phyloP scores from a whole-genome alignment of 2,888 invertebrate genomes.

The Ceraclea dissimilis region DNA sequence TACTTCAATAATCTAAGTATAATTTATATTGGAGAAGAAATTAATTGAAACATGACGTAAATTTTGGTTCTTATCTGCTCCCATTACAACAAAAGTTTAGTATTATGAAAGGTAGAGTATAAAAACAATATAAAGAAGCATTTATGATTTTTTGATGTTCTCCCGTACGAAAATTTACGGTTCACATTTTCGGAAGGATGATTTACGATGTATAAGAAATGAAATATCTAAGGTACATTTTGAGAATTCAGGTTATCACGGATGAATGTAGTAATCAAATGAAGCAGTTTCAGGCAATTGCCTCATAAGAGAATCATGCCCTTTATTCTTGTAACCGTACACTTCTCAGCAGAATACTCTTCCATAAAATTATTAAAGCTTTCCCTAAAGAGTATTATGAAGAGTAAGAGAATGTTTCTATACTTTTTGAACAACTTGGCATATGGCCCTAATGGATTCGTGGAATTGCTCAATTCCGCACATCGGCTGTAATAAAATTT shows the following conservation, averaged over 20 bases:
- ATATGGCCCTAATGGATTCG: slow-evolving; percentile 7
- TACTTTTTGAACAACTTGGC: neutral
- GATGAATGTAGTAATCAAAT: neutral
- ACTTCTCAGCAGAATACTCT: too few species aligned
- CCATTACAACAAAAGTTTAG: too few species aligned
- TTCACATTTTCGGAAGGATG: neutral
- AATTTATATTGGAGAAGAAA: too few species aligned
- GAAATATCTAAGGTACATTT: neutral
- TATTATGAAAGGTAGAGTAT: too few species aligned
- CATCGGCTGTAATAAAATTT: slow-evolving; percentile 6
- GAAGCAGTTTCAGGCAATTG: neutral
- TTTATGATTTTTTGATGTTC: too few species aligned
- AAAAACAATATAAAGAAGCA: too few species aligned
- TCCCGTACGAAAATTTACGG: too few species aligned
- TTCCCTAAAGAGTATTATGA: neutral
- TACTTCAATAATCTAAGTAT: too few species aligned
- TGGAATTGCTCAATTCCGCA: slow-evolving; percentile 14
- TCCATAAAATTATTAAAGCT: neutral
- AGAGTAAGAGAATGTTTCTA: neutral
- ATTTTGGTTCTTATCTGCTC: too few species aligned
- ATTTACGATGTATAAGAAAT: neutral
- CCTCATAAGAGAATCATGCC: neutral
- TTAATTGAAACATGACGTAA: too few species aligned
- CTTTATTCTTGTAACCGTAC: neutral
- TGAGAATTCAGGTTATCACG: neutral